A percentile compares a stretch with the other conserved stretches of the same genome.
These are phyloP conservation scores for Telmatochromis brachygnathus DNA, from an alignment of 2,113 vertebrate genomes.

Conservation along the genomic window DNA sequence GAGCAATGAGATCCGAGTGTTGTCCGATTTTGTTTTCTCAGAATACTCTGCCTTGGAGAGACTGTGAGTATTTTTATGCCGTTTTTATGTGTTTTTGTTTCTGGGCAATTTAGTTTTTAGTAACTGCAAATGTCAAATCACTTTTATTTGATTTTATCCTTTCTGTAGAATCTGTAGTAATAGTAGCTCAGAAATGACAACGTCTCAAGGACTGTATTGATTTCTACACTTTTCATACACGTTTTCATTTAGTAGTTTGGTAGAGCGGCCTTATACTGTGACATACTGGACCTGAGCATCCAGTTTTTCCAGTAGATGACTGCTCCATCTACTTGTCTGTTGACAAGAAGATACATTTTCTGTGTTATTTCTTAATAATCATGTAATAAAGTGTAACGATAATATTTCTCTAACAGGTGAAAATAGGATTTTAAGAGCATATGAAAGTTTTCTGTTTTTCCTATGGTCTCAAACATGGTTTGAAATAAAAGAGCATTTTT, in stretches of 20 bases:
- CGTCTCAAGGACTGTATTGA: background rate
- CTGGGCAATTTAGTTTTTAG: background rate
- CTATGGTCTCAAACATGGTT: background rate
- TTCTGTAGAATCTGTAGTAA: background rate
- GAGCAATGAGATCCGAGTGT: slow-evolving; percentile 64
- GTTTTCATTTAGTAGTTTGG: background rate
- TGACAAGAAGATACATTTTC: background rate
- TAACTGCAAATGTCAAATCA: background rate
- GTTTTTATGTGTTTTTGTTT: background rate
- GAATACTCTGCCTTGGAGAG: slow-evolving; percentile 66
- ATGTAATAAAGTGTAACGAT: background rate
- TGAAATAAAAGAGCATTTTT: background rate
- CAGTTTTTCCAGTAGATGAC: background rate
- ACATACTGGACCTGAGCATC: background rate
- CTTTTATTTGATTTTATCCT: background rate
- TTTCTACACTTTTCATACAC: background rate
- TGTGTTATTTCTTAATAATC: background rate
- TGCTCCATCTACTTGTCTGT: background rate
- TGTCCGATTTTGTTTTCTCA: slow-evolving; percentile 71
- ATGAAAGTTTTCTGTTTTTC: background rate
- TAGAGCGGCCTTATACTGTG: background rate
- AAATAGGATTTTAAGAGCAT: background rate
- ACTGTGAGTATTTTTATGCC: slow-evolving; percentile 60
- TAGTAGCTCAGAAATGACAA: background rate
- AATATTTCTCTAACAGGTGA: background rate